Evolutionary conservation across 2,888 invertebrate genomes (phyloP).

Genomic region (Digitonthophagus gazella): DNA sequence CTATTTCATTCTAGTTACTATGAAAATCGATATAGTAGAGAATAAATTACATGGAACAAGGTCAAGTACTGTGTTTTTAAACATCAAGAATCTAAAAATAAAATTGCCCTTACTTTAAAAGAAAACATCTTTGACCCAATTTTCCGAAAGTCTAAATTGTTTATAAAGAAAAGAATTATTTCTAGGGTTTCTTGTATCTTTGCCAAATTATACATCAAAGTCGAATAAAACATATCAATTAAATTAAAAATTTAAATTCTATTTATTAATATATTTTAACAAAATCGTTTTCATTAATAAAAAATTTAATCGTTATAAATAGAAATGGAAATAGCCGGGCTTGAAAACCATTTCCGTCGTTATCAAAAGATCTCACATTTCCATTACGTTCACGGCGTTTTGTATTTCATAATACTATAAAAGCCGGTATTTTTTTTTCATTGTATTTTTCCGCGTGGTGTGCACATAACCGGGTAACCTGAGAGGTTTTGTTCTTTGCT

Average conservation of each 20-base stretch:
- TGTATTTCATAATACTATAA: background rate
- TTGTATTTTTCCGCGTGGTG: background rate
- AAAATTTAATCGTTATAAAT: background rate
- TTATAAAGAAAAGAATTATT: background rate
- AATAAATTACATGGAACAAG: background rate
- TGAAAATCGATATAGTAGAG: background rate
- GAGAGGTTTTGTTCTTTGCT: background rate
- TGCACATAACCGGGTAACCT: background rate
- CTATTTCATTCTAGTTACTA: too few species aligned
- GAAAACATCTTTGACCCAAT: background rate
- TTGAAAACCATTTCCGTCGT: background rate
- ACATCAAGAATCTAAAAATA: background rate
- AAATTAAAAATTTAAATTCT: background rate
- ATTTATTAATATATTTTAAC: background rate
- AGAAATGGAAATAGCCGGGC: background rate
- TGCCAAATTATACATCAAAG: background rate
- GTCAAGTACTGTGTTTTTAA: background rate
- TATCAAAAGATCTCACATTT: background rate
- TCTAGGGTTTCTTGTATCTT: background rate
- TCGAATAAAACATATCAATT: background rate
- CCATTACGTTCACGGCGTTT: background rate
- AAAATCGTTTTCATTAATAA: background rate
- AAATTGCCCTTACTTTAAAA: background rate
- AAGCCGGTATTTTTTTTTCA: background rate
- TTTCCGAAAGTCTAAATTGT: background rate